Percentiles rank a stretch among this genome's conserved stretches.
phyloP scores from a whole-genome alignment of 1,140 invertebrate genomes.

The Pentalonia nigronervosa region DNA sequence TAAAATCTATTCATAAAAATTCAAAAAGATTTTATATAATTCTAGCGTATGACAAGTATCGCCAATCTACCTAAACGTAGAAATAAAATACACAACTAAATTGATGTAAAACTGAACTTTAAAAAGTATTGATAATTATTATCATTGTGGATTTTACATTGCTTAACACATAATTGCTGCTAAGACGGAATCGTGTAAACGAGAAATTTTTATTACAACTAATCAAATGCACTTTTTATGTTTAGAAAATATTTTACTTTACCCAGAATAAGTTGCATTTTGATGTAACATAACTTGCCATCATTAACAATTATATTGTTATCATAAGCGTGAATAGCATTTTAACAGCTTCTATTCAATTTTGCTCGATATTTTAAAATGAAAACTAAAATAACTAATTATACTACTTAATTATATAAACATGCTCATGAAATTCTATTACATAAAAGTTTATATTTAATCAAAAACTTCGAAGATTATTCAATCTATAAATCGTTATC shows the following conservation, averaged over 20 bases:
- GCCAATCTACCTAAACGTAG: not conserved
- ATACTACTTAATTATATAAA: no score
- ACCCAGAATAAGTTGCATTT: not conserved
- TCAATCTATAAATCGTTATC: no score
- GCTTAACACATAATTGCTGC: not conserved
- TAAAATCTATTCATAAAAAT: not conserved
- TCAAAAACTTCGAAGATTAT: no score
- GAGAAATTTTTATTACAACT: not conserved
- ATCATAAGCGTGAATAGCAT: not conserved
- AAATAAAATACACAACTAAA: not conserved
- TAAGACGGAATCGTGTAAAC: not conserved
- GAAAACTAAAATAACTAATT: no score
- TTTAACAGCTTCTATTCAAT: not conserved
- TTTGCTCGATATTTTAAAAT: not conserved
- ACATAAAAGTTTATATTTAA: no score
- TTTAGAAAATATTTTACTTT: not conserved
- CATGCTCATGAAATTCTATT: no score
- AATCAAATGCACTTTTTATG: not conserved
- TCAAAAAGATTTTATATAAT: not conserved
- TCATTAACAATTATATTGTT: not conserved
- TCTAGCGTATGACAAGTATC: not conserved
- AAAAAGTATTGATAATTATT: not conserved
- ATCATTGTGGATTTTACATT: not conserved
- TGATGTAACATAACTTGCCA: not conserved
- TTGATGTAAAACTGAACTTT: no score